Conservation (phyloP, 2,888 invertebrate genomes). For the Eilema griseolum region DNA sequence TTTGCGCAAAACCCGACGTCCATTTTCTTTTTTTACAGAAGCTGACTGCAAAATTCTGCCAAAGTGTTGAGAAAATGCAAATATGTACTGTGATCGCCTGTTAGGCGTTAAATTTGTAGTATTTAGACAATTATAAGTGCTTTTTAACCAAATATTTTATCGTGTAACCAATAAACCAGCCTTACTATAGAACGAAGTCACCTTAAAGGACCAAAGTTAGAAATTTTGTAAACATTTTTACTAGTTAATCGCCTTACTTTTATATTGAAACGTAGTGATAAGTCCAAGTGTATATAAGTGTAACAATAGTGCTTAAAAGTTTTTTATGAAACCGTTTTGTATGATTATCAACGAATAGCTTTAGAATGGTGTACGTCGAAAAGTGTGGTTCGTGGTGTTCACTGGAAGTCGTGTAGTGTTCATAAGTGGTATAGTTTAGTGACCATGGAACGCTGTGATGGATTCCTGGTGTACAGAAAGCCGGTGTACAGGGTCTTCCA, state of each 20-base stretch:
- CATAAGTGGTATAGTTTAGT: conserved; percentile 35
- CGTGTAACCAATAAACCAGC: conserved; percentile 72
- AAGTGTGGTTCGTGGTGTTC: conserved; percentile 50
- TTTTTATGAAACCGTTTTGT: conserved; percentile 46
- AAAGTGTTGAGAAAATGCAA: conserved; percentile 46
- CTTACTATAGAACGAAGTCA: conserved; percentile 73
- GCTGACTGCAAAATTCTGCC: conserved; percentile 49
- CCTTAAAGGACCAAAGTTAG: conserved; percentile 81
- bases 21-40: conserved; percentile 45
- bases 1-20: conserved; percentile 33
- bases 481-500: conserved; percentile 94
- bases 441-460: conserved; percentile 92
- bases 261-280: conserved; percentile 63
- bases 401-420: conserved; percentile 59
- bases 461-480: conserved; percentile 92
- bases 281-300: conserved; percentile 47
- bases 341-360: conserved; percentile 36
- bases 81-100: conserved; percentile 79
- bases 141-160: conserved; percentile 75
- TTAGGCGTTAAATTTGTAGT: conserved; percentile 74
- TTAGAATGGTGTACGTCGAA: conserved; percentile 41
- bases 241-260: conserved; percentile 78
- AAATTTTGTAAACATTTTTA: conserved; percentile 76
- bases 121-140: conserved; percentile 67
- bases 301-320: conserved; percentile 37